Conservation (phyloP, 2,113 vertebrate genomes). For the Empidonax alnorum region DNA sequence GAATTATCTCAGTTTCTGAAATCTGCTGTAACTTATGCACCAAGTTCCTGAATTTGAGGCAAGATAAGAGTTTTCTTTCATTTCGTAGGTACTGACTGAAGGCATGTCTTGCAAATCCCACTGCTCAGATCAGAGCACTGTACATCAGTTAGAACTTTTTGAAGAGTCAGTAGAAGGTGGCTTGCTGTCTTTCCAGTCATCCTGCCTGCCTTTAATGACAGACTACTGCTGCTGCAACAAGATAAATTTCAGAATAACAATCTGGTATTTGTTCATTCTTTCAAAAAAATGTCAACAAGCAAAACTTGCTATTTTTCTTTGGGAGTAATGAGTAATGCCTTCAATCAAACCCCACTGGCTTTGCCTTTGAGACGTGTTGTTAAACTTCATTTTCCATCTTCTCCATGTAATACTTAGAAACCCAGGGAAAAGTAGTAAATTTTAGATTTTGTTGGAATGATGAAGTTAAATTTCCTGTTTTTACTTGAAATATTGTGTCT, state of each 20-base stretch:
- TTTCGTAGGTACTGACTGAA: neutral
- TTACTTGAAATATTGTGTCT: neutral
- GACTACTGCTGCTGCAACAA: neutral
- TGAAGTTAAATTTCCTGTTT: neutral
- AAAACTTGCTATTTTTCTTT: neutral
- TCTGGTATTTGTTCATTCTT: neutral
- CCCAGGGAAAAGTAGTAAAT: neutral
- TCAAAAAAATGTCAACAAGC: neutral
- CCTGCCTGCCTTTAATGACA: conserved; percentile 8
- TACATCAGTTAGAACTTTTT: neutral
- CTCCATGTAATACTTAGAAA: neutral
- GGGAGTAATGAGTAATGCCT: neutral
- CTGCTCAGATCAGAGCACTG: neutral
- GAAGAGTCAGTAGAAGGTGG: neutral
- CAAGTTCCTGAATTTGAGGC: neutral
- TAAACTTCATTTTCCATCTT: neutral
- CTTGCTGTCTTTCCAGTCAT: neutral
- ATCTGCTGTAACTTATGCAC: neutral
- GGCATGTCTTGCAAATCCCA: neutral
- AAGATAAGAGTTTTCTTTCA: neutral
- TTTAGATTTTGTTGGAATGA: neutral
- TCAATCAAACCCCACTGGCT: neutral
- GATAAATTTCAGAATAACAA: neutral
- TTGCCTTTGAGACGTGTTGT: neutral
- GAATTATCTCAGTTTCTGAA: neutral